Percentiles rank a stretch among this genome's conserved stretches.
Evolutionary conservation across 2,113 vertebrate species (phyloP).

Genomic region (Pseudopodoces humilis): DNA sequence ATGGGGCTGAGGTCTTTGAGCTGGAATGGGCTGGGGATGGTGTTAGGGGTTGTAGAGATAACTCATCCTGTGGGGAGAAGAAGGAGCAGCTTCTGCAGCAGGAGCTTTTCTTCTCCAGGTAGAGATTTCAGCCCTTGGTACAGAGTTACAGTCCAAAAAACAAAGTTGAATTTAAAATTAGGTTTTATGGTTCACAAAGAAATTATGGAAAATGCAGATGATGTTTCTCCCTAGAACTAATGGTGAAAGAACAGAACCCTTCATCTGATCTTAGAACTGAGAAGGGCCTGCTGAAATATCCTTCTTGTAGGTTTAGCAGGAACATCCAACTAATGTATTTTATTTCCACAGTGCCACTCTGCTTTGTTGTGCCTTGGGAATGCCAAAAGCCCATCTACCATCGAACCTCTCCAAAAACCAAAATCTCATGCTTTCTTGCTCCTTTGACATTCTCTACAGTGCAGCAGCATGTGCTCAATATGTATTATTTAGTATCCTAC

Average conservation of each 20-base stretch:
- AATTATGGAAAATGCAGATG: background rate
- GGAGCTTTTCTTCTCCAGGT: background rate
- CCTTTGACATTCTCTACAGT: background rate
- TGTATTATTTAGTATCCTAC: background rate
- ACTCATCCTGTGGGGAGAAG: background rate
- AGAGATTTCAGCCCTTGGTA: background rate
- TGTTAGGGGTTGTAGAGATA: background rate
- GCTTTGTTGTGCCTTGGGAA: background rate
- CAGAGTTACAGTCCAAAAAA: background rate
- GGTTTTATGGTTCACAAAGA: background rate
- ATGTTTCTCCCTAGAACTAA: background rate
- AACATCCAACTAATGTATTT: background rate
- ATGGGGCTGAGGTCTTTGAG: background rate
- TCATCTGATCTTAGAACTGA: background rate
- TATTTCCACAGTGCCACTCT: background rate
- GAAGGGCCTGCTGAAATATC: background rate
- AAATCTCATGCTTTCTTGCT: background rate
- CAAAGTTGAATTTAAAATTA: background rate
- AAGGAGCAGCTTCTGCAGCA: background rate
- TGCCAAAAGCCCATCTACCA: background rate
- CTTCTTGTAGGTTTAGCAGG: background rate
- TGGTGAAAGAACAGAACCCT: background rate
- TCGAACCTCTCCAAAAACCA: background rate
- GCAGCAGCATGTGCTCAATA: background rate
- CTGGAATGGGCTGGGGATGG: background rate